Evolutionary conservation across 2,113 vertebrate genomes (phyloP).

Genomic region (Tupaia chinensis): DNA sequence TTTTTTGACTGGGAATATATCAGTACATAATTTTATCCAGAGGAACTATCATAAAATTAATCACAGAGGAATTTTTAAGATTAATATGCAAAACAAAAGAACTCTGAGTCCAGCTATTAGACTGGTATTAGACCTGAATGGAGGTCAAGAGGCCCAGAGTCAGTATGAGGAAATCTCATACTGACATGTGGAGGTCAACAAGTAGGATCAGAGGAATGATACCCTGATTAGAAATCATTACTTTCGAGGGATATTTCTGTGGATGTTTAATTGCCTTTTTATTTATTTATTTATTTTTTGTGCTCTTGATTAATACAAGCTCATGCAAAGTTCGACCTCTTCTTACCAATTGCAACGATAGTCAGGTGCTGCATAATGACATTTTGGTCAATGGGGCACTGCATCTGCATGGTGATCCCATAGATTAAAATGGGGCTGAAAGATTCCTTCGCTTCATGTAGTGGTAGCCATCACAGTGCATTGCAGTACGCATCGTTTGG

Average conservation of each 20-base stretch:
- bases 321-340: not conserved
- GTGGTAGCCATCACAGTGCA: too few species aligned
- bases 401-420: too few species aligned
- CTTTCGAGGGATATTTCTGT: not conserved
- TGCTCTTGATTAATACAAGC: not conserved
- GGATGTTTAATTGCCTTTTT: not conserved
- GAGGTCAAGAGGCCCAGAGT: not conserved
- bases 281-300: not conserved
- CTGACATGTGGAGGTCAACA: not conserved
- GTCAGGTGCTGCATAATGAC: too few species aligned
- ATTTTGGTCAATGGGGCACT: too few species aligned
- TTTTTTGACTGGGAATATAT: not conserved
- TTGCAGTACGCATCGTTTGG: too few species aligned
- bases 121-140: not conserved
- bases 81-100: constrained; percentile 25
- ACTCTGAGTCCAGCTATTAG: not conserved
- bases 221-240: not conserved
- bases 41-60: not conserved
- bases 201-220: not conserved
- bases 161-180: not conserved
- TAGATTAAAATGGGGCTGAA: too few species aligned
- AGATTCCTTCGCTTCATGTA: too few species aligned
- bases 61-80: not conserved
- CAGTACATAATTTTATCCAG: not conserved
- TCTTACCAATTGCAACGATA: not conserved